Evolutionary conservation across 2,888 invertebrate species (phyloP).

Genomic region (Drosophila imparisetae): DNA sequence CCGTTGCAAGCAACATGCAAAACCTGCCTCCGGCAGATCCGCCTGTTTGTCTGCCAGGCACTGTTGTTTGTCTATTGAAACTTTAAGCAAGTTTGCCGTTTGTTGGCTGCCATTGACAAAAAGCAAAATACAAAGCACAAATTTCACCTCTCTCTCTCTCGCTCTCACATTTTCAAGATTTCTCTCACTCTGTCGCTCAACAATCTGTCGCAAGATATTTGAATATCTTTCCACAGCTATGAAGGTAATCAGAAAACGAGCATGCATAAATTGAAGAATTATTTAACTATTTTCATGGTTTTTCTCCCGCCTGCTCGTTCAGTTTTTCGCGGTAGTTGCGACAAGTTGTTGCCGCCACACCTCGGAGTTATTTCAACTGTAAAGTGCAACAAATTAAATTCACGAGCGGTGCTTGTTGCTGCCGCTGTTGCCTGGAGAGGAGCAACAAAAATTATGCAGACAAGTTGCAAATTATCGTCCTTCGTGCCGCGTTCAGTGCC

Average conservation of each 20-base stretch:
- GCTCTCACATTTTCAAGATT: background rate
- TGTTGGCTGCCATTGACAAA: conserved; percentile 36
- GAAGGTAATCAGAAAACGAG: conserved; percentile 33
- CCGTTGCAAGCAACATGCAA: conserved; percentile 28
- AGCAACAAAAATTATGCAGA: conserved; percentile 66
- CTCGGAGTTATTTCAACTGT: conserved; percentile 71
- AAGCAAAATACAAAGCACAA: conserved; percentile 34
- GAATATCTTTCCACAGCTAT: conserved; percentile 9
- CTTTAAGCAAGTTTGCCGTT: conserved; percentile 72
- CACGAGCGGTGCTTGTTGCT: conserved; percentile 52
- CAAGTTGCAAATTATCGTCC: conserved; percentile 54
- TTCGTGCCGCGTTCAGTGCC: conserved; percentile 16
- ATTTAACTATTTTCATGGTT: conserved; percentile 14
- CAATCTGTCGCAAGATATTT: conserved; percentile 47
- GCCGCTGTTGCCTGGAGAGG: conserved; percentile 47
- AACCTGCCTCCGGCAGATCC: conserved; percentile 17
- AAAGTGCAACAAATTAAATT: conserved; percentile 76
- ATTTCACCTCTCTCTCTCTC: conserved; percentile 19
- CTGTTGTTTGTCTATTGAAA: conserved; percentile 75
- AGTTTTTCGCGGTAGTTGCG: conserved; percentile 17
- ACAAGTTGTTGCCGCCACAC: conserved; percentile 56
- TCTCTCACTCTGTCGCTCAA: background rate
- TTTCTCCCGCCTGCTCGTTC: background rate
- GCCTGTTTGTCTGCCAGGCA: conserved; percentile 51
- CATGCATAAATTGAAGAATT: conserved; percentile 24